Evolutionary conservation across 2,888 invertebrate species (phyloP), one percentile per base, ranked within the genome.

Genomic region (Tupiocoris notatus): DNA sequence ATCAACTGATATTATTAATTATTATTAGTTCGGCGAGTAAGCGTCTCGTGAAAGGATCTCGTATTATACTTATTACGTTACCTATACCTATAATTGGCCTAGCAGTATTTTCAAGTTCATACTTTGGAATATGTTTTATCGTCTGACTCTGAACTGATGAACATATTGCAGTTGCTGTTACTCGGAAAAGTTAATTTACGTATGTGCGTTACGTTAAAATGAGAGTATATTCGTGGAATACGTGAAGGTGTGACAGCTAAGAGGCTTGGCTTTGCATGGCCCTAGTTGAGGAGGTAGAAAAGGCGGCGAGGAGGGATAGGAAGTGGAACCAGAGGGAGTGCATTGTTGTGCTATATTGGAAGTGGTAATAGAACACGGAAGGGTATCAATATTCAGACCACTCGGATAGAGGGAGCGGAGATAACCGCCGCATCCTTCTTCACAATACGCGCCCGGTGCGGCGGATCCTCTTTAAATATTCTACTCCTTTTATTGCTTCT

Each of bases 401-500:
- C 63, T 73, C 62, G 6, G 39, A 12, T 39, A 21, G 73, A 73
- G 73, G 39, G 62, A 73, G 63, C 73, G 54, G 73, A 73, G 73
- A 62, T 73, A 73, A 73, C 73, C 73, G 63, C 62, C 62, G 58
- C 59, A 39, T 18, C 64, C 3, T 3, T 3, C 39, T n/a, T 73
- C 39, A 73, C 73, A 73, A 73, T 73, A 62, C 63, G 63, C 68
- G 39, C 39, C 39, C n/a, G n/a, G n/a, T n/a, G n/a, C n/a, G n/a
- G n/a, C n/a, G n/a, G 73, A 73, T 73, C 63, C 73, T 73, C 73
- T 73, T 63, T 73, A 63, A 73, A 73, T 73, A 73, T 73, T 56
- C 63, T 54, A 63, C 63, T 73, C 71, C 78, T 76, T 77, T 76
- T 78, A 78, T 78, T 78, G 78, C 78, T 64, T 78, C 78, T 78